Evolutionary conservation across 2,888 invertebrate species (phyloP).

Genomic region (Melieria crassipennis): DNA sequence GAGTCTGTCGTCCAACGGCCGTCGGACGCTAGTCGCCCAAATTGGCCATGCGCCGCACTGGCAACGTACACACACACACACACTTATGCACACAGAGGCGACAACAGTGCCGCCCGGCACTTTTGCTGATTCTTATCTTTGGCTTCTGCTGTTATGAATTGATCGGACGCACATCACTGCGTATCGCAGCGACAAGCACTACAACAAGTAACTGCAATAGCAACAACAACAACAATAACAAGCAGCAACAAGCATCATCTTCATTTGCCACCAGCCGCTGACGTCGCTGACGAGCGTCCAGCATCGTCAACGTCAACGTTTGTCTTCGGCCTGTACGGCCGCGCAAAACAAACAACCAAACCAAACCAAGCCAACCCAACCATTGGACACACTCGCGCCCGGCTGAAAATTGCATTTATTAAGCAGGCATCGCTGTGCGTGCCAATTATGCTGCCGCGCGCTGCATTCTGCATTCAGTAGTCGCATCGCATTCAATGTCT

Average conservation of each 20-base stretch:
- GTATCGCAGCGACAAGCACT: not conserved
- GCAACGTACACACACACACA: not conserved
- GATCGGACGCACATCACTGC: conserved; percentile 1
- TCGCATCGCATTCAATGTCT: conserved; percentile 20
- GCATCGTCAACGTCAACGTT: not conserved
- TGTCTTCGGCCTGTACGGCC: not conserved
- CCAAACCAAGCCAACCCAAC: too few species aligned
- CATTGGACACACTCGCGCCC: not conserved
- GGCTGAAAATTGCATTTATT: conserved; percentile 24
- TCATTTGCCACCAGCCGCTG: not conserved
- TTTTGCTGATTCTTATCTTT: conserved; percentile 28
- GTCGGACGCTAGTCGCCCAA: not conserved
- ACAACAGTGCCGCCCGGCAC: conserved; percentile 5
- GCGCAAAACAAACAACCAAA: too few species aligned
- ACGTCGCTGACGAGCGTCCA: conserved; percentile 1
- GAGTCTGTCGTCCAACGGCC: not conserved
- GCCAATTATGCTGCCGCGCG: conserved; percentile 24
- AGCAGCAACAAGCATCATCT: too few species aligned
- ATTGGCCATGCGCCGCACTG: not conserved
- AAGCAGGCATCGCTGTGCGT: conserved; percentile 21
- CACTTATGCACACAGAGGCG: not conserved
- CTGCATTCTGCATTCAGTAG: not conserved
- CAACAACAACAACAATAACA: too few species aligned
- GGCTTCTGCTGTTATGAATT: conserved; percentile 17
- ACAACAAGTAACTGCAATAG: too few species aligned